Conservation (phyloP, 1,140 invertebrate genomes). For the Drosophila kepulauana region DNA sequence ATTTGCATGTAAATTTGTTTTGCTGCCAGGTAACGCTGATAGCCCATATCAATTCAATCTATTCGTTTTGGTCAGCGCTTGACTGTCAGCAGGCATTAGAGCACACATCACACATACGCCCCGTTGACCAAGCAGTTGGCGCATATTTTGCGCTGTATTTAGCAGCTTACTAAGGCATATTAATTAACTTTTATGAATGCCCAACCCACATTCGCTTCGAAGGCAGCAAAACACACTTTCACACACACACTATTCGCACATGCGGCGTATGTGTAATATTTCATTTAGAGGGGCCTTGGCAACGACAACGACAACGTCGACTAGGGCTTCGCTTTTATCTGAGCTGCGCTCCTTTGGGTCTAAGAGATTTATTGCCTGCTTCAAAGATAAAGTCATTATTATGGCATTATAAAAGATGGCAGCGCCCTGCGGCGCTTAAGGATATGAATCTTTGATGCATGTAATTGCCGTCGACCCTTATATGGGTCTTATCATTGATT, state of each 20-base stretch:
- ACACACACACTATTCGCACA: slow-evolving; percentile 36
- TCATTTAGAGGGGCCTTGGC: slow-evolving; percentile 65
- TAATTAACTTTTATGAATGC: slow-evolving; percentile 79
- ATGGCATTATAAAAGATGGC: slow-evolving; percentile 73
- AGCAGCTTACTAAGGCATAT: slow-evolving; percentile 75
- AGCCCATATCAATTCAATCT: slow-evolving; percentile 44
- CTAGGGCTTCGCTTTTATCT: slow-evolving; percentile 45
- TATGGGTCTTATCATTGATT: slow-evolving; percentile 66
- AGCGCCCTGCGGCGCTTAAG: slow-evolving; percentile 70
- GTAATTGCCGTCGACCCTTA: slow-evolving; percentile 66
- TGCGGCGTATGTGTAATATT: slow-evolving; percentile 72
- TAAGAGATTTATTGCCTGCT: slow-evolving; percentile 79
- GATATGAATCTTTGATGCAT: slow-evolving; percentile 83
- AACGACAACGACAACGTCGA: slow-evolving; percentile 13
- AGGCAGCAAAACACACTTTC: not conserved
- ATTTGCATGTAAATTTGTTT: slow-evolving; percentile 79
- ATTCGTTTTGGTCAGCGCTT: slow-evolving; percentile 26
- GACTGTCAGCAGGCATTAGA: slow-evolving; percentile 53
- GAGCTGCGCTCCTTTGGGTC: slow-evolving; percentile 63
- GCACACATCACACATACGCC: slow-evolving; percentile 59
- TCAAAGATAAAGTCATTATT: slow-evolving; percentile 81
- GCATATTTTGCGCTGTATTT: slow-evolving; percentile 75
- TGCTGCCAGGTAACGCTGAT: slow-evolving; percentile 62
- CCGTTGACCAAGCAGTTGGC: slow-evolving; percentile 46
- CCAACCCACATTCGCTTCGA: slow-evolving; percentile 5